Evolutionary conservation across 1,140 invertebrate genomes (phyloP).

Genomic region (Drosophila bifasciata): DNA sequence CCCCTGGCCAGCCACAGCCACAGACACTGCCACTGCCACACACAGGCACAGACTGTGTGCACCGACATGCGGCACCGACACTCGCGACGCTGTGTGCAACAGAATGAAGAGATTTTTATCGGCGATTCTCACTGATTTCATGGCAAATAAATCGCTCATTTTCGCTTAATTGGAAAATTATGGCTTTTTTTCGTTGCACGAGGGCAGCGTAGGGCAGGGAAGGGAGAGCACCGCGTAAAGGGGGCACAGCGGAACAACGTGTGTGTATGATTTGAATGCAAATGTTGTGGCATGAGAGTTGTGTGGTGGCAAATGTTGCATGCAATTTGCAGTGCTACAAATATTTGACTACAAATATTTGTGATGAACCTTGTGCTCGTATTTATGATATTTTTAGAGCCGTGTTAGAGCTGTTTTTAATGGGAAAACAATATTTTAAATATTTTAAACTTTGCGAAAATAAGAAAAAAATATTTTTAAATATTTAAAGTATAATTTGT

Average conservation of each 20-base stretch:
- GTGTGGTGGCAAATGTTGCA: no score
- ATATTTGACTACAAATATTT: no score
- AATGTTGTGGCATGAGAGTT: no score
- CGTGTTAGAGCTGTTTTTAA: no score
- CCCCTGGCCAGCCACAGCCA: constrained; percentile 13
- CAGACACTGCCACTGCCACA: neutral
- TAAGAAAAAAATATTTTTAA: no score
- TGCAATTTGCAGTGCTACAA: no score
- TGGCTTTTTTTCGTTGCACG: constrained; percentile 63
- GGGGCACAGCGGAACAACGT: neutral
- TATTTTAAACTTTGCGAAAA: no score
- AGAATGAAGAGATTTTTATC: constrained; percentile 84
- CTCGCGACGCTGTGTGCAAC: constrained; percentile 55
- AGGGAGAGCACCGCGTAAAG: neutral
- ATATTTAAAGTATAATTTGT: no score
- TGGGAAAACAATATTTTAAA: no score
- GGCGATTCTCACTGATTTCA: constrained; percentile 84
- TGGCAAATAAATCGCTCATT: constrained; percentile 84
- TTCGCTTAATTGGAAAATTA: constrained; percentile 84
- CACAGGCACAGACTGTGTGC: no score
- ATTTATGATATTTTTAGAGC: no score
- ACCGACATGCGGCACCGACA: constrained; percentile 7
- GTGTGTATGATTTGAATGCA: constrained; percentile 1
- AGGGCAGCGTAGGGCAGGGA: neutral
- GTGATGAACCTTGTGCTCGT: no score